Evolutionary conservation across 1,140 invertebrate species (phyloP), one percentile per base, ranked within the genome.

Genomic region (Pachypeltis micranthus): DNA sequence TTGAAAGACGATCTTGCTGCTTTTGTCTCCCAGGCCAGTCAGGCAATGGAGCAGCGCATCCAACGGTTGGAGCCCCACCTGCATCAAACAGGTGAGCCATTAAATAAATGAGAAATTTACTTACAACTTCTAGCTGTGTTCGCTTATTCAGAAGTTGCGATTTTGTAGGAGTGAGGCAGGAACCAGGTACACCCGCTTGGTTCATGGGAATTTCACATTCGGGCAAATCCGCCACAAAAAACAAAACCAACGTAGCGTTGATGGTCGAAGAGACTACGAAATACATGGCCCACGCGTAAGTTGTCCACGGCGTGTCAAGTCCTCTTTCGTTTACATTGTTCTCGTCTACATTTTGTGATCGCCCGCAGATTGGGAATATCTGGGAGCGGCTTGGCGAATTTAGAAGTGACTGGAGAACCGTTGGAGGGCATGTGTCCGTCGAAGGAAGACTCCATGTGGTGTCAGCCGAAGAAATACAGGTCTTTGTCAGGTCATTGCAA

Each of bases 401-500:
- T 59, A 19, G 24, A 28, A 59, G 57, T 59, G 16, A 59, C 27
- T 2, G 57, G 57, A 16, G 29, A 28, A 19, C 26, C 26, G 25
- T 25, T 59, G 26, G 57, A 7, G 28, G n/a, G 31, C 10, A 59
- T 29, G 10, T 59, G 57, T 34, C 57, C 57, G 10, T 27, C 28
- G 12, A 28, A 31, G n/a, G 57, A 59, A 59, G n/a, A 34, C 28
- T 14, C 57, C 1, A 10, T 16, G 12, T 59, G 57, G 57, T 59
- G 57, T 25, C 57, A 29, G 19, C 26, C 57, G 28, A 59, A 31
- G 29, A 59, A 59, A 59, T 59, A 59, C 27, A 59, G 57, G 57
- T 80, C 80, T 0, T 76, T 74, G 65, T 79, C 77, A 60, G 84
- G 85, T 0, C 79, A 81, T 67, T 86, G 85, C 69, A 86, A 86